Conservation (phyloP, 1,140 invertebrate species). For the Andrena cerasifolii region DNA sequence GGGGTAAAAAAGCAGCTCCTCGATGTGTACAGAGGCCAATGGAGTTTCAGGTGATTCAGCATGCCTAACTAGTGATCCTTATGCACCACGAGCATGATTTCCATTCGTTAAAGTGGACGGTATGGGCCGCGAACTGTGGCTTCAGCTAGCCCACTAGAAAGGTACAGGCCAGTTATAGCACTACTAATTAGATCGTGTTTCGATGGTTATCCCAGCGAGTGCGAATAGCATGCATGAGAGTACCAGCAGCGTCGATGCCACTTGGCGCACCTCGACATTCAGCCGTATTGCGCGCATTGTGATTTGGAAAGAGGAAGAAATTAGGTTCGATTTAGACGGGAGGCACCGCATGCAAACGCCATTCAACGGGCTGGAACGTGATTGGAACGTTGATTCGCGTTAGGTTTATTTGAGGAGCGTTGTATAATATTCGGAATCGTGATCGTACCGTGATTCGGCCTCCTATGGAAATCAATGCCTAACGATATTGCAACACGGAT, state of each 20-base stretch:
- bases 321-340: slow-evolving; percentile 17
- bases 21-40: neutral
- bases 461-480: slow-evolving; percentile 15
- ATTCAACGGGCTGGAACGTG: slow-evolving; percentile 17
- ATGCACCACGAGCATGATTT: neutral
- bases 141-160: too few species aligned
- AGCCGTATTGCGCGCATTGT: neutral
- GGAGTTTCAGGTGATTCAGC: neutral
- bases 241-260: too few species aligned
- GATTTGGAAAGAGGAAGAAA: neutral
- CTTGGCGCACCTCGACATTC: neutral
- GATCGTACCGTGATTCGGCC: slow-evolving; percentile 10
- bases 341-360: neutral
- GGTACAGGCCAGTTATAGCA: neutral
- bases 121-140: neutral
- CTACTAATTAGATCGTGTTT: neutral
- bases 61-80: neutral
- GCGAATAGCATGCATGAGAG: too few species aligned
- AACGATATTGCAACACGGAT: slow-evolving; percentile 1
- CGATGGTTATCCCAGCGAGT: neutral
- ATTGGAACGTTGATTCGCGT: slow-evolving; percentile 28
- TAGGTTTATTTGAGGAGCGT: slow-evolving; percentile 24
- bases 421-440: slow-evolving; percentile 36
- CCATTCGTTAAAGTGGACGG: neutral
- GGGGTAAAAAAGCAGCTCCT: neutral